Base-by-base conservation (phyloP, 1,140 invertebrate species). In the Trichomalopsis sarcophagae region DNA sequence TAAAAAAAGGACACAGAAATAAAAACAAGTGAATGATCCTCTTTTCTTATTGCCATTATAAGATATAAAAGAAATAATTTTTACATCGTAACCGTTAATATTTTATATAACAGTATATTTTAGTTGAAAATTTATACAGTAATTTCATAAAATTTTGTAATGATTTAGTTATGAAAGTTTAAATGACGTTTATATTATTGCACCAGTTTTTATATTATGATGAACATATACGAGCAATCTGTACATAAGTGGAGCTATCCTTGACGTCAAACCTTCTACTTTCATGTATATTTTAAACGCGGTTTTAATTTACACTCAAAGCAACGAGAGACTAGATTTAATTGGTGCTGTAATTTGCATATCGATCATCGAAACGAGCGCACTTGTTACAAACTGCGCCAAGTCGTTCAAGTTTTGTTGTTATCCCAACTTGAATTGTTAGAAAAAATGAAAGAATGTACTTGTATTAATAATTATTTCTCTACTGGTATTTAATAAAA, bases 401-500 rank as follows among this genome's bases (percentile, higher is more conserved):
- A 14, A 74, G 30, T 27, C 68, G 4, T 69, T 69, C 6, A 69
- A 69, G 23, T 27, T 69, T n/a, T 30, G n/a, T 27, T 27, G 68
- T 69, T 36, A 36, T 36, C 27, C 27, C 27, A 27, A 27, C 27
- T 27, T 27, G 33, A 36, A 62, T 21, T 62, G 6, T 62, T 14
- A 30, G 17, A 76, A 40, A 50, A 50, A 6, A 76, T 62, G 36
- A 69, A 69, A 40, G 33, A 27, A 44, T 73, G 47, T 71, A 71
- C 5, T 66, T 27, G 27, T 69, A 17, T 6, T 36, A 2, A 79
- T 79, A 13, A 80, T 69, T 10, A 68, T 66, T 80, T 81, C 40
- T 50, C 44, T 71, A 14, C 21, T 14, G 36, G 10, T 73, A 81
- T 73, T 81, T 71, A 81, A 81, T 81, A 71, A 81, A 80, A 81